Conservation (phyloP, 2,888 invertebrate genomes). For the Xestoiulus laeticollis region DNA sequence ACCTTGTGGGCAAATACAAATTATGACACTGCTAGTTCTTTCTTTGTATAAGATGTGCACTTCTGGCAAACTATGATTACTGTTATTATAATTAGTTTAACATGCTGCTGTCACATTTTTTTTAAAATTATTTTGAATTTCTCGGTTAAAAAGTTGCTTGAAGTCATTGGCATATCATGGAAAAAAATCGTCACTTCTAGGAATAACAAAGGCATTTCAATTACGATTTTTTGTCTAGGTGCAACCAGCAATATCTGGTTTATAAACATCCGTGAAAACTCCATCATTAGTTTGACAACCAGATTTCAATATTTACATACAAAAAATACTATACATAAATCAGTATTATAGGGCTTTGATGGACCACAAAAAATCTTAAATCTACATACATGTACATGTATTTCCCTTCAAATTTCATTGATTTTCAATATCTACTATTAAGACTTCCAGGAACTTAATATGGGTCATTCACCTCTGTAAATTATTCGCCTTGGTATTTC, state of each 20-base stretch:
- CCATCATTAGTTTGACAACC: neutral
- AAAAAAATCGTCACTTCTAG: neutral
- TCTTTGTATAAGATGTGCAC: neutral
- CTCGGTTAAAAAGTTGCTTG: neutral
- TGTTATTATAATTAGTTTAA: neutral
- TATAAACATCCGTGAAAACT: neutral
- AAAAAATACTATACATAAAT: neutral
- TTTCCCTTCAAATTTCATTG: neutral
- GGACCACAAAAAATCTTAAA: neutral
- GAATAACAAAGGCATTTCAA: neutral
- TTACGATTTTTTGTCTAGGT: neutral
- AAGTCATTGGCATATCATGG: constrained; percentile 11
- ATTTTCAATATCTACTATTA: neutral
- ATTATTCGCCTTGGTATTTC: neutral
- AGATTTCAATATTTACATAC: neutral
- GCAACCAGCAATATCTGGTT: neutral
- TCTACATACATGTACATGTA: no score
- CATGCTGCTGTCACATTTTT: neutral
- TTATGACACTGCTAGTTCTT: neutral
- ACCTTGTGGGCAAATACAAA: neutral
- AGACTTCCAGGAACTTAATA: neutral
- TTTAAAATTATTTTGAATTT: neutral
- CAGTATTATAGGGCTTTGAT: neutral
- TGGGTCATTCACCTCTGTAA: neutral
- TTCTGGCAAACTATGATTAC: neutral